Evolutionary conservation across 2,113 vertebrate genomes (phyloP).

Genomic region (Cephalopterus ornatus): DNA sequence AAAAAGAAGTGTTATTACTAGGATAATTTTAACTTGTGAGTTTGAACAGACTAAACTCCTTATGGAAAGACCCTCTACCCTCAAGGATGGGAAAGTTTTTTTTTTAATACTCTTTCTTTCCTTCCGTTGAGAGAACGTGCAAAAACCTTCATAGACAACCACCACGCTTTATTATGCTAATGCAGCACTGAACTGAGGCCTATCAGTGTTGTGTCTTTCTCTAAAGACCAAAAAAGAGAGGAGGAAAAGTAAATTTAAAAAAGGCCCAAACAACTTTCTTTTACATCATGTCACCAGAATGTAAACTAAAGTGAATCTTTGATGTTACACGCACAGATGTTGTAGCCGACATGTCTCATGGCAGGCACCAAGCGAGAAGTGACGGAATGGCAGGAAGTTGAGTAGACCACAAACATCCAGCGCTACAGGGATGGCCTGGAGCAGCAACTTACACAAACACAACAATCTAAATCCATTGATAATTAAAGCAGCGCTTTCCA

Average conservation of each 20-base stretch:
- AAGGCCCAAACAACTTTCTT: conserved; percentile 52
- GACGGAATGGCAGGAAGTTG: conserved; percentile 76
- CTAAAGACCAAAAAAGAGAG: not conserved
- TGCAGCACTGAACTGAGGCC: not conserved
- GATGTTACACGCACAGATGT: conserved; percentile 78
- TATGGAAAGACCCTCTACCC: not conserved
- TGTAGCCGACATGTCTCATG: conserved; percentile 78
- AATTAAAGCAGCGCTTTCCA: not conserved
- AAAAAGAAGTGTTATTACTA: not conserved
- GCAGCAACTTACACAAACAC: conserved; percentile 31
- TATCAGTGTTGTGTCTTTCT: not conserved
- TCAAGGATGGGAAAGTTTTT: not conserved
- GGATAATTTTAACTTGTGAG: not conserved
- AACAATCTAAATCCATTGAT: not conserved
- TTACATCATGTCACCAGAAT: conserved; percentile 74
- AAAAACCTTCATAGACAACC: not conserved
- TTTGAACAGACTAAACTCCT: not conserved
- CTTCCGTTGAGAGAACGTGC: not conserved
- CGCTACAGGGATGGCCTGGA: conserved; percentile 56
- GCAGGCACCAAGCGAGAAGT: conserved; percentile 76
- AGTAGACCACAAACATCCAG: conserved; percentile 78
- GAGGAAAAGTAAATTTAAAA: conserved; percentile 44
- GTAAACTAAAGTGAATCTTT: conserved; percentile 76
- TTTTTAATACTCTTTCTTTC: not conserved
- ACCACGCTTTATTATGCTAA: not conserved